Percentiles rank a stretch among this genome's conserved stretches.
Evolutionary conservation across 2,113 vertebrate species (phyloP).

Genomic region (Neodontobutis hainanensis): DNA sequence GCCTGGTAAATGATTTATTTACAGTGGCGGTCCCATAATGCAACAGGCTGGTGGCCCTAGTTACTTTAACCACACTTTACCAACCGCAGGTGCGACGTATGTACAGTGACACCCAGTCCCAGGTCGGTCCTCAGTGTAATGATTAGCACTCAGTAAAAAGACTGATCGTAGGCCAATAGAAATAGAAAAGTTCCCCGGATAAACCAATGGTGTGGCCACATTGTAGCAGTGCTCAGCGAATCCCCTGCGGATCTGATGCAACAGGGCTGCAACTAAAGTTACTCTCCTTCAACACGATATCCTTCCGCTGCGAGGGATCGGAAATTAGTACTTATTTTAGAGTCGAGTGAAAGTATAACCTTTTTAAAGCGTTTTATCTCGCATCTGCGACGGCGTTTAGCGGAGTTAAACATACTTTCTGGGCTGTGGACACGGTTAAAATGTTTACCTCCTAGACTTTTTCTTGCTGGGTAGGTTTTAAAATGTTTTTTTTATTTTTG

Average conservation of each 20-base stretch:
- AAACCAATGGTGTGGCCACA: constrained; percentile 70
- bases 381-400: not conserved
- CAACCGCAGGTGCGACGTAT: not conserved
- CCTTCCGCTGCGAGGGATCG: constrained; percentile 72
- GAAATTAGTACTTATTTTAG: constrained; percentile 71
- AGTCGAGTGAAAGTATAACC: not conserved
- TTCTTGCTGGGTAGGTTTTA: not conserved
- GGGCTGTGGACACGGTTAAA: not conserved
- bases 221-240: constrained; percentile 72
- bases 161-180: constrained; percentile 60
- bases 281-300: constrained; percentile 72
- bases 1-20: not conserved
- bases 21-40: not conserved
- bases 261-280: constrained; percentile 82
- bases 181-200: constrained; percentile 50
- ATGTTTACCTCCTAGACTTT: not conserved
- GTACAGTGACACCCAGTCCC: constrained; percentile 10
- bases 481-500: too few relatives aligned
- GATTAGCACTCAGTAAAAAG: constrained; percentile 55
- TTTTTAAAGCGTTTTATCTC: rapidly evolving
- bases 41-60: not conserved
- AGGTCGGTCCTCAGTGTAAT: constrained; percentile 43
- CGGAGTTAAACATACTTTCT: not conserved
- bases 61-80: not conserved
- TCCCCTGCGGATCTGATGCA: constrained; percentile 84